Evolutionary conservation across 2,888 invertebrate genomes (phyloP).

Genomic region (Macrophya alboannulata): DNA sequence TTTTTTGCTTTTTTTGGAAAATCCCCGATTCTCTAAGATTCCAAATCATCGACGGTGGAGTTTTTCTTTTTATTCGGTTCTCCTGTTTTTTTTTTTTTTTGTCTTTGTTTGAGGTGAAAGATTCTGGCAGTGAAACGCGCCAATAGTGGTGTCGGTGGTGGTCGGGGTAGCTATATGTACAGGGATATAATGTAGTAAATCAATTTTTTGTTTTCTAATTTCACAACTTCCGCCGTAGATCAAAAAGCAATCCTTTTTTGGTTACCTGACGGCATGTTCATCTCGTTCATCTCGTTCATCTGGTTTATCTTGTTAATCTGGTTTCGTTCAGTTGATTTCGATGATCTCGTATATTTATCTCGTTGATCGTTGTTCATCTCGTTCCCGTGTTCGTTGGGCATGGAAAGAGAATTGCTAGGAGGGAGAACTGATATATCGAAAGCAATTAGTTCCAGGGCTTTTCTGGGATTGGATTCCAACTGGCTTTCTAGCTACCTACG

Average conservation of each 20-base stretch:
- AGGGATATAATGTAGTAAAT: constrained; percentile 9
- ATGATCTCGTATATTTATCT: not conserved
- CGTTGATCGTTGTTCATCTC: too few relatives aligned
- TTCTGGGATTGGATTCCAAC: constrained; percentile 54
- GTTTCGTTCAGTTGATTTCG: not conserved
- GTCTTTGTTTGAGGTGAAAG: not conserved
- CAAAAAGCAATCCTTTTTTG: constrained; percentile 52
- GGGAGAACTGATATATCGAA: constrained; percentile 46
- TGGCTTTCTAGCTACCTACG: constrained; percentile 47
- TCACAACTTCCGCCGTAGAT: constrained; percentile 54
- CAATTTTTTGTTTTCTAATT: constrained; percentile 34
- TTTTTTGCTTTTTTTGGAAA: too few relatives aligned
- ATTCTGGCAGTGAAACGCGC: not conserved
- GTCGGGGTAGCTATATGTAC: not conserved
- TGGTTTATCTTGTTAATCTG: too few relatives aligned
- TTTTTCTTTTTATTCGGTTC: too few relatives aligned
- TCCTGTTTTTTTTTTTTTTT: not conserved
- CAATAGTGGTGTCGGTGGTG: not conserved
- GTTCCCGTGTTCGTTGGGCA: not conserved
- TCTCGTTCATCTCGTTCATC: not conserved
- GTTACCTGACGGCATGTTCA: constrained; percentile 19
- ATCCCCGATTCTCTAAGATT: too few relatives aligned
- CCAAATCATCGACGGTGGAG: too few relatives aligned
- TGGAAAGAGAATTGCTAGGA: not conserved
- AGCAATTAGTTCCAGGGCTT: constrained; percentile 52